Base-by-base conservation (phyloP, 1,140 invertebrate species). In the Eumeta japonica region DNA sequence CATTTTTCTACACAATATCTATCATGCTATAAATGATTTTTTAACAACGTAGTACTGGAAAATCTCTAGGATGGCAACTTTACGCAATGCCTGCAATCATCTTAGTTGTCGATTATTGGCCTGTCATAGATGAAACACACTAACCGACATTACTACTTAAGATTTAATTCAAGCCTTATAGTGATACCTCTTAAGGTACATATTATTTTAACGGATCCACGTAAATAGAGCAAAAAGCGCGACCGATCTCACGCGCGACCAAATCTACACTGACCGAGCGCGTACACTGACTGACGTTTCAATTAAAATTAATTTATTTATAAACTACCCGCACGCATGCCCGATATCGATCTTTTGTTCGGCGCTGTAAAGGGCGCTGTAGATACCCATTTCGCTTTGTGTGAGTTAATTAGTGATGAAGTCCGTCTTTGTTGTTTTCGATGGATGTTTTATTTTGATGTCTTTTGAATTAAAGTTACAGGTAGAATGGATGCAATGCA, bases 261-360 rank as follows among this genome's bases (percentile, higher is more conserved):
- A n/a, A n/a, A n/a, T n/a, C n/a, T n/a, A n/a, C n/a, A n/a, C n/a
- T n/a, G n/a, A n/a, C n/a, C n/a, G n/a, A n/a, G n/a, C n/a, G n/a
- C n/a, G 20, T 7, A 24, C 20, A 17, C 28, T 50, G 43, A 51
- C 27, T 52, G 49, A 52, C 49, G 46, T 37, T 42, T 48, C 39
- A 46, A 52, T 52, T 45, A 48, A 52, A 51, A 48, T 42, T 45
- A 32, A 45, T 48, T 52, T 48, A 48, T 48, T 52, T 52, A 14
- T 45, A 44, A 43, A n/a, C n/a, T n/a, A 41, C 39, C 35, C 16
- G 31, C 38, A 41, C 28, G 19, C 29, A 39, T 33, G 27, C 40
- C 28, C 44, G 46, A 49, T 46, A 45, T 18, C 9, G 29, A 44
- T 46, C 46, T 45, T 39, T 47, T 45, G 43, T 43, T 37, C 24